Evolutionary conservation across 2,888 invertebrate species (phyloP), one percentile per base, ranked within the genome.

Genomic region (Synergus gifuensis): DNA sequence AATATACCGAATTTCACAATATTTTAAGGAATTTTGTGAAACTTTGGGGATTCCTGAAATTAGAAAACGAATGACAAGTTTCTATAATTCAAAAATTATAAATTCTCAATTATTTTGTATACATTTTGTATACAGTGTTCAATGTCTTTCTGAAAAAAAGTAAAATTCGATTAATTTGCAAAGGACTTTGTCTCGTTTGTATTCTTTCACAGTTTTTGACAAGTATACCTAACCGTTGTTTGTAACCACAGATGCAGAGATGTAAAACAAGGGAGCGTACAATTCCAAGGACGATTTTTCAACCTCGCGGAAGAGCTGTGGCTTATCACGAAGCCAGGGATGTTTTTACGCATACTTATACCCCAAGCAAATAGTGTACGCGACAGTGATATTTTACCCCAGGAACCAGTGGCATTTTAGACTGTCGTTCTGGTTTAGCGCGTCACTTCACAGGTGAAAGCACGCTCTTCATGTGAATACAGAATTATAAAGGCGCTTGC

Each of bases 251-350:
- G 28, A 62, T 62, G 12, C 80, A 80, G 85, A 79, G 83, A 85
- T 83, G 83, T 85, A 84, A 82, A 82, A 82, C 81, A 79, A 85
- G 81, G 78, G 81, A 79, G 77, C 78, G 85, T 83, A 84, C 82
- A 83, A 85, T 87, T 86, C 85, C 83, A 83, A 80, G 83, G 82
- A 83, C 84, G 79, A 87, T 88, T 88, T 87, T 86, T 87, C 85
- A 86, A 84, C 77, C 81, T 81, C 82, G 83, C 82, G 40, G 76
- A 62, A 76, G 62, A 85, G 79, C 78, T 78, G 79, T 81, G 82
- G 83, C 84, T 85, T 84, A 83, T 85, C 84, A 84, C 84, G 86
- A 85, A 86, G 84, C 85, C 80, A 77, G 80, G 78, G 76, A 81
- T 82, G 84, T 81, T 86, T 84, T 86, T 83, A 78, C 83, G 81